phyloP scores from a whole-genome alignment of 2,797 vertebrate species.

The Agapornis canus region DNA sequence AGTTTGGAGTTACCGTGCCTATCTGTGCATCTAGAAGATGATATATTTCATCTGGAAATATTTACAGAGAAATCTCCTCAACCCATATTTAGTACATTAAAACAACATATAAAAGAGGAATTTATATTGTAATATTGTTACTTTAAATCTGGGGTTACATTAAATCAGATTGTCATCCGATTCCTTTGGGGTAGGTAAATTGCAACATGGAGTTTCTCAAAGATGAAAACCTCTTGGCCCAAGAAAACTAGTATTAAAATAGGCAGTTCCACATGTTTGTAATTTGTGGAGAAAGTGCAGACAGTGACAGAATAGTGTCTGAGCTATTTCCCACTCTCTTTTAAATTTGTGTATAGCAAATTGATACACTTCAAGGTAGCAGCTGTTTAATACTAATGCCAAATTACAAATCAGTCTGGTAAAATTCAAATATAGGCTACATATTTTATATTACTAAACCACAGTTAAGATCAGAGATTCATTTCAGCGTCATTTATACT shows the following conservation, averaged over 20 bases:
- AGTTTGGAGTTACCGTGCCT: slow-evolving; percentile 50
- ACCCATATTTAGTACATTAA: slow-evolving; percentile 44
- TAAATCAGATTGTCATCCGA: slow-evolving; percentile 59
- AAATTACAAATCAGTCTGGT: slow-evolving; percentile 65
- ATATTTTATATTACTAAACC: slow-evolving; percentile 19
- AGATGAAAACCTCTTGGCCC: slow-evolving; percentile 64
- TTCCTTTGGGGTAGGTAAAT: slow-evolving; percentile 58
- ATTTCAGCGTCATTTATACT: neutral
- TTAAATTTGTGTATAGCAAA: slow-evolving; percentile 63
- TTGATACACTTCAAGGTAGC: slow-evolving; percentile 69
- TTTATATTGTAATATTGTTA: slow-evolving; percentile 42
- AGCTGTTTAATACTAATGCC: slow-evolving; percentile 69
- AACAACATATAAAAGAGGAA: slow-evolving; percentile 56
- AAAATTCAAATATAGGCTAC: slow-evolving; percentile 16
- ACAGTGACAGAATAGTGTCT: slow-evolving; percentile 61
- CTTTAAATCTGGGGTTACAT: slow-evolving; percentile 56
- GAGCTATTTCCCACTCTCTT: slow-evolving; percentile 63
- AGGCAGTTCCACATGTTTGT: slow-evolving; percentile 72
- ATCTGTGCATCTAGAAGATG: slow-evolving; percentile 61
- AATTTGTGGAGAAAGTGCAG: slow-evolving; percentile 70
- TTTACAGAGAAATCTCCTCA: slow-evolving; percentile 53
- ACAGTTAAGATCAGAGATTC: slow-evolving; percentile 10
- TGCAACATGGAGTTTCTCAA: slow-evolving; percentile 71
- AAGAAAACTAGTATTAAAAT: slow-evolving; percentile 53
- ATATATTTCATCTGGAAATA: slow-evolving; percentile 67